Percentiles rank a stretch among this genome's conserved stretches.
Conservation (phyloP, 1,140 invertebrate species). For the Pristionchus pacificus region DNA sequence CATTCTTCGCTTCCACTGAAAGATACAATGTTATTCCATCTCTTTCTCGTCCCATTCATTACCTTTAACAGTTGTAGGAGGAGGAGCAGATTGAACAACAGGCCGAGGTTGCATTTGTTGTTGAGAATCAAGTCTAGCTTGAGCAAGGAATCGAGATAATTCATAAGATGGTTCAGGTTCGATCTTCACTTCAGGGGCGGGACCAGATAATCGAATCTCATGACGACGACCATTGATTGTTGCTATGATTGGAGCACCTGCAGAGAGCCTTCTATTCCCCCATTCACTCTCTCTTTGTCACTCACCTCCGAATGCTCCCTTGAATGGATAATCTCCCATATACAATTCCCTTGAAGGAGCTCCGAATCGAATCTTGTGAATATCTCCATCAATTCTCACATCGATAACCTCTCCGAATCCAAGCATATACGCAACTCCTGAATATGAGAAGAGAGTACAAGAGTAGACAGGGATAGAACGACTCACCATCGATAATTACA, state of each 20-base stretch:
- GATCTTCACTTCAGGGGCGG: conserved; percentile 70
- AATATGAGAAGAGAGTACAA: conserved; percentile 43
- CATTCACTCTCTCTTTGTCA: too few relatives aligned
- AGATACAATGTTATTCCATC: too few relatives aligned
- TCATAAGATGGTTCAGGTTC: conserved; percentile 58
- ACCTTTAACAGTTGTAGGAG: too few relatives aligned
- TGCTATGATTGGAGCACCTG: conserved; percentile 73
- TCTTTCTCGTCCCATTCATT: conserved; percentile 28
- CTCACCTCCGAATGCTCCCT: conserved; percentile 78
- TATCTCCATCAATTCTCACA: conserved; percentile 60
- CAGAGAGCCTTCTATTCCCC: too few relatives aligned
- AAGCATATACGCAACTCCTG: conserved; percentile 39
- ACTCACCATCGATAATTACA: conserved; percentile 31
- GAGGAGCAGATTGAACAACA: too few relatives aligned
- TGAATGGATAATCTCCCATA: conserved; percentile 78
- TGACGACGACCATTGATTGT: conserved; percentile 75
- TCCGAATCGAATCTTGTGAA: conserved; percentile 75
- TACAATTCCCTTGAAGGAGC: conserved; percentile 84
- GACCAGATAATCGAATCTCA: conserved; percentile 75
- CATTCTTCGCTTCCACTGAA: too few relatives aligned
- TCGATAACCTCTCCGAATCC: conserved; percentile 52
- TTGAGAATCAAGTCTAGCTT: too few relatives aligned
- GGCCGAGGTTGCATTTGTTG: too few relatives aligned
- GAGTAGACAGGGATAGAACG: conserved; percentile 47
- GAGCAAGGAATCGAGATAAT: too few relatives aligned